phyloP scores from a whole-genome alignment of 2,797 vertebrate species.

The Petrocephalus sullivani region DNA sequence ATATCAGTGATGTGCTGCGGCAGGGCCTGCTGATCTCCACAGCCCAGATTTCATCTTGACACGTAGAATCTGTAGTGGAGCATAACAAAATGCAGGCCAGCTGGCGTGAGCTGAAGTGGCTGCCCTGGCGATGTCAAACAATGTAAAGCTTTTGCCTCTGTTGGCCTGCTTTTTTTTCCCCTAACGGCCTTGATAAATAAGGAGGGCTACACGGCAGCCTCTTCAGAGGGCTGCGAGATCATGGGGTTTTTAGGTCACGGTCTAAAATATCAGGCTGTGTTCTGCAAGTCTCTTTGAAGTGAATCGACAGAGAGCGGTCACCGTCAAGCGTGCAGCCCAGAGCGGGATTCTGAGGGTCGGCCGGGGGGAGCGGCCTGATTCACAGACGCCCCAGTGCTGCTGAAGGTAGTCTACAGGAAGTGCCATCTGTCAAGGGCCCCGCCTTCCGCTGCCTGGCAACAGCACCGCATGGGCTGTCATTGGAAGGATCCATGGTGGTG shows the following conservation, averaged over 20 bases:
- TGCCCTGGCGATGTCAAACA: not conserved
- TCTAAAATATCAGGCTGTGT: conserved; percentile 41
- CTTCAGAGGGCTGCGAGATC: not conserved
- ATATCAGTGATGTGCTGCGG: not conserved
- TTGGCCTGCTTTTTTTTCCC: not conserved
- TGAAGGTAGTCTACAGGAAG: conserved; percentile 32
- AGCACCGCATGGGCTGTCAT: conserved; percentile 13
- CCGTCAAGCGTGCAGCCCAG: conserved; percentile 12
- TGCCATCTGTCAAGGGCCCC: conserved; percentile 40
- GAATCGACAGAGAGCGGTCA: conserved; percentile 17
- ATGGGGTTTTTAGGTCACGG: conserved; percentile 24
- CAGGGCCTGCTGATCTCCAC: conserved; percentile 41
- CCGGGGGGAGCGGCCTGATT: not conserved
- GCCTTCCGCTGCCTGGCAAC: conserved; percentile 38
- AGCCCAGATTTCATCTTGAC: conserved; percentile 32
- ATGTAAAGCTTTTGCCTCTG: not conserved
- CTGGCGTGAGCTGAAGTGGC: conserved; percentile 18
- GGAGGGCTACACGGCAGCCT: not conserved
- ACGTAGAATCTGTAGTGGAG: conserved; percentile 8
- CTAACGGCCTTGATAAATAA: not conserved
- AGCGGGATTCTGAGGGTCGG: not conserved
- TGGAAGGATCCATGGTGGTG: conserved; percentile 41
- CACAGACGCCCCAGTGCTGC: not conserved
- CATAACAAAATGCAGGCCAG: conserved; percentile 7
- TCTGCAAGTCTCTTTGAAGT: conserved; percentile 32